Percentiles rank a stretch among this genome's conserved stretches.
Evolutionary conservation across 2,888 invertebrate genomes (phyloP).

Genomic region (Mythimna loreyi): DNA sequence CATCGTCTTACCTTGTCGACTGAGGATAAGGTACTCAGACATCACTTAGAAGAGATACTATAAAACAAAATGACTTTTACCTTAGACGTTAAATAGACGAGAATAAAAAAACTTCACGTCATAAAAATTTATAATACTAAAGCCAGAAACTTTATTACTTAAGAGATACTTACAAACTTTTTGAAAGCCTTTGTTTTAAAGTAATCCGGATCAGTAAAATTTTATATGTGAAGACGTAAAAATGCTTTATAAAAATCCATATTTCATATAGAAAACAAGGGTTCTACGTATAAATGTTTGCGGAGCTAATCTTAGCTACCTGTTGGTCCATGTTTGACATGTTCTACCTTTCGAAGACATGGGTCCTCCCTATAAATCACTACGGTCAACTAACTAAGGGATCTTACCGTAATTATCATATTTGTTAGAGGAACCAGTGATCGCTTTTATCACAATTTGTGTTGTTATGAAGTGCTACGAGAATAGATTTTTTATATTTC

Average conservation of each 20-base stretch:
- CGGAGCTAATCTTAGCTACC: constrained; percentile 16
- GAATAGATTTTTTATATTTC: neutral
- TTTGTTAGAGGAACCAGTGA: constrained; percentile 23
- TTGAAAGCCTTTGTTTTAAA: constrained; percentile 32
- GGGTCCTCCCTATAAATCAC: constrained; percentile 37
- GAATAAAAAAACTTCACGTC: constrained; percentile 49
- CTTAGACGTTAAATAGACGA: constrained; percentile 35
- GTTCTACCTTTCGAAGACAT: constrained; percentile 29
- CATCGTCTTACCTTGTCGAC: neutral
- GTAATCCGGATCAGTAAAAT: constrained; percentile 21
- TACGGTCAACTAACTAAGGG: constrained; percentile 23
- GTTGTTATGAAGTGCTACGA: neutral
- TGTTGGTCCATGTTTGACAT: constrained; percentile 36
- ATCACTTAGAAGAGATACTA: neutral
- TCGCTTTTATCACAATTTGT: neutral
- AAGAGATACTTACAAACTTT: constrained; percentile 41
- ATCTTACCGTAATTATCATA: constrained; percentile 18
- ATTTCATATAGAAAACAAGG: neutral
- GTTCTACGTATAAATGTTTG: constrained; percentile 10
- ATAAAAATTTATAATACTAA: constrained; percentile 54
- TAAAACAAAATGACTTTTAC: constrained; percentile 24
- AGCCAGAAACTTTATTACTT: constrained; percentile 46
- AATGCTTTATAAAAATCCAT: neutral
- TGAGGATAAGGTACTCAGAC: neutral
- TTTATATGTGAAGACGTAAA: constrained; percentile 7